Conservation (phyloP, 2,113 vertebrate genomes). For the Hippopotamus amphibius region DNA sequence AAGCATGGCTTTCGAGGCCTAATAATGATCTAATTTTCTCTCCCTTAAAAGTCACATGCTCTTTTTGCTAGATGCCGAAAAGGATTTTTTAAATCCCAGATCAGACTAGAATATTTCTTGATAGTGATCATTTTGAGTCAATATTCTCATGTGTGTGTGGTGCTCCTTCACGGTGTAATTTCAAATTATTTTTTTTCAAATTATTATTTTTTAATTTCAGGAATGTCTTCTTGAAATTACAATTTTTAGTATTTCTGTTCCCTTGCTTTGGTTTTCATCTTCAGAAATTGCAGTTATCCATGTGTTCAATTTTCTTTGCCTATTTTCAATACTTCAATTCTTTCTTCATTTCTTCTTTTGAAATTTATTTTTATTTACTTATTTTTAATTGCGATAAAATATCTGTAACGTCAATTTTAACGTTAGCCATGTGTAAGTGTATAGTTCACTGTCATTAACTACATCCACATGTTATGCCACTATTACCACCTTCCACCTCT, state of each 20-base stretch:
- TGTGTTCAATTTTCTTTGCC: not conserved
- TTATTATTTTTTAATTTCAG: not conserved
- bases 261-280: not conserved
- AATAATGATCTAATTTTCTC: conserved; percentile 39
- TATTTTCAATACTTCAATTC: not conserved
- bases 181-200: not conserved
- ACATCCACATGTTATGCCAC: not conserved
- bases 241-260: not conserved
- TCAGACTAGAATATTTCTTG: not conserved
- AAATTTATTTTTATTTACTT: conserved; percentile 12
- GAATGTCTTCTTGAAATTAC: not conserved
- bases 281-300: not conserved
- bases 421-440: not conserved
- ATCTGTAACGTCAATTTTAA: not conserved
- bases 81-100: not conserved
- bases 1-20: not conserved
- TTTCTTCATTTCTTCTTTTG: not conserved
- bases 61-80: not conserved
- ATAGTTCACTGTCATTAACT: not conserved
- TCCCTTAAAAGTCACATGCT: conserved; percentile 6
- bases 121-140: not conserved
- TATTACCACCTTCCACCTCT: not conserved
- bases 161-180: not conserved
- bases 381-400: not conserved
- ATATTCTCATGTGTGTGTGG: not conserved